Evolutionary conservation across 2,888 invertebrate species (phyloP), one percentile per base, ranked within the genome.

Genomic region (Zhuqinia jingwanae): DNA sequence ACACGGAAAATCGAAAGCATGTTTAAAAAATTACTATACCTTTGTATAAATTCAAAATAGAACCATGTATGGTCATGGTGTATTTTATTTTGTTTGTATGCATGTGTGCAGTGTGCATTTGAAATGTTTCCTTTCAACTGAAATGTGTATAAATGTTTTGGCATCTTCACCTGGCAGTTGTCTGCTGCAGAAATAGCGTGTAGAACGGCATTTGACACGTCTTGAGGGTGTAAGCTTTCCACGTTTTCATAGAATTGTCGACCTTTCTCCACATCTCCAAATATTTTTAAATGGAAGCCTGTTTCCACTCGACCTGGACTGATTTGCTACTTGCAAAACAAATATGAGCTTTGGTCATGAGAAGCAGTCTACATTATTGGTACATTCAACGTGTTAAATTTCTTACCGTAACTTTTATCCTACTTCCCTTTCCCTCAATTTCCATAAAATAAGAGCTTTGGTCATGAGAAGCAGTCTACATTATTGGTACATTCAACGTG

Each of bases 161-260:
- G 1, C 20, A n/a, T 53, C n/a, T 42, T 20, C 76, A 95, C 94
- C 92, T 94, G 94, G 15, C 94, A 95, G 89, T 94, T 93, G 0
- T 94, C 93, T 1, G 95, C 95, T 0, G 95, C 94, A 5, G 94
- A 93, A 15, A 96, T 92, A 0, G 94, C 94, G 91, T 95, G 95
- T 15, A 94, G 85, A 0, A 95, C 94, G 0, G 95, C 94, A 87
- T 94, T 93, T 0, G 95, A 94, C 6, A 96, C 93, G 91, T 95
- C 95, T 68, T 93, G 92, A 0, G 95, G 92, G 73, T 93, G 92
- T 6, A 95, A 93, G 79, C 92, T 91, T 56, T 94, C 93, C 88
- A 93, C 91, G 30, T 77, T 83, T 6, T 92, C 92, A 70, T 93
- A 92, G 42, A 92, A 91, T 50, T 91, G 91, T 13, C 89, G 3